Conservation (phyloP, 2,797 vertebrate genomes). For the Mus spretus region DNA sequence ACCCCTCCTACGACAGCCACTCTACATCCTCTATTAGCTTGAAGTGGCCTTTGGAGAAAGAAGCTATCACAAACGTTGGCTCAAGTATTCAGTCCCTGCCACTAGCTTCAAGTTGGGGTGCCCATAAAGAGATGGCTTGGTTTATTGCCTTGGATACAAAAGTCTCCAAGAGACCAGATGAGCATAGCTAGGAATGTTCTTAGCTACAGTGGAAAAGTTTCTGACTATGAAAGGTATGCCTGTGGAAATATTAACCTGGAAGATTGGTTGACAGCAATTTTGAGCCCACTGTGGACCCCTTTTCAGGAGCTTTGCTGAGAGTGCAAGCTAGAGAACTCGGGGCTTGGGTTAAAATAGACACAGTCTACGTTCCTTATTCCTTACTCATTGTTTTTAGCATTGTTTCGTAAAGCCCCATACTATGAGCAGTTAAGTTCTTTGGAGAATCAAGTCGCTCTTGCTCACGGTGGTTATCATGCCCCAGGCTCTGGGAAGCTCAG, state of each 20-base stretch:
- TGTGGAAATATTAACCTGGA: slow-evolving; percentile 60
- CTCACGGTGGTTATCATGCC: slow-evolving; percentile 77
- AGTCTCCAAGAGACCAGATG: slow-evolving; percentile 66
- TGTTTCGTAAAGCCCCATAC: neutral
- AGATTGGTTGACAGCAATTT: slow-evolving; percentile 2
- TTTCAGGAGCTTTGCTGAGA: slow-evolving; percentile 28
- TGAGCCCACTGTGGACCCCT: neutral
- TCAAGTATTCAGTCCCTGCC: neutral
- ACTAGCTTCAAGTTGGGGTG: neutral
- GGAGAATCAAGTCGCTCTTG: slow-evolving; percentile 80
- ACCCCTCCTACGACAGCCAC: too few species aligned
- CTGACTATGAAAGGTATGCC: slow-evolving; percentile 41
- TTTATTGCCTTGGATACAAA: slow-evolving; percentile 72
- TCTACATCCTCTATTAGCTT: neutral
- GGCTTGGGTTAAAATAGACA: neutral
- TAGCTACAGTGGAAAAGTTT: slow-evolving; percentile 11
- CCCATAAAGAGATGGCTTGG: slow-evolving; percentile 47
- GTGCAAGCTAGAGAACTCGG: neutral
- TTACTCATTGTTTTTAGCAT: neutral
- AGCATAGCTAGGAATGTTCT: slow-evolving; percentile 50
- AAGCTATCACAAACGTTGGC: neutral
- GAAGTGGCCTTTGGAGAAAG: slow-evolving; percentile 31
- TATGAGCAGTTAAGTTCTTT: slow-evolving; percentile 74
- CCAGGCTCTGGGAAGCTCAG: slow-evolving; percentile 77
- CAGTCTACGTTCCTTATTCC: too few species aligned